phyloP scores from a whole-genome alignment of 2,888 invertebrate species.

The Bombylius discolor region DNA sequence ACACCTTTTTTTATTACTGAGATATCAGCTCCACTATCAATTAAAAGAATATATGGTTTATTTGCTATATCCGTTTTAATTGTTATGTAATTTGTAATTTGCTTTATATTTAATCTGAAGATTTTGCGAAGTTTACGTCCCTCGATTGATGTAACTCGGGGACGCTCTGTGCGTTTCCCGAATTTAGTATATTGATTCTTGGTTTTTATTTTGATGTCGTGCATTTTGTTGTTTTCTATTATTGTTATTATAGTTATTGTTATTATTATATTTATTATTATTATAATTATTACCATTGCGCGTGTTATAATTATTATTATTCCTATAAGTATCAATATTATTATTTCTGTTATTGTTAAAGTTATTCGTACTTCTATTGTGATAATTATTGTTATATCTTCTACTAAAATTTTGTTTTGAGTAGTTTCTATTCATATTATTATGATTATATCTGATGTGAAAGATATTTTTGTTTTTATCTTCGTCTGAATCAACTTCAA shows the following conservation, averaged over 20 bases:
- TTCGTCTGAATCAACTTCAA: no score
- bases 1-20: not conserved
- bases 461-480: no score
- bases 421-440: not conserved
- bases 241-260: not conserved
- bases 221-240: not conserved
- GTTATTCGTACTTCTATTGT: not conserved
- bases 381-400: not conserved
- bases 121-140: not conserved
- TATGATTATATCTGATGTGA: not conserved
- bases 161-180: no score
- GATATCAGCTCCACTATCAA: not conserved
- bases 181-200: not conserved
- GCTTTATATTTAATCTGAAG: not conserved
- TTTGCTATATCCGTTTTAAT: no score
- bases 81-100: not conserved
- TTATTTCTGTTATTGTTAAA: not conserved
- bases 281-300: no score
- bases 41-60: not conserved
- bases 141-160: not conserved
- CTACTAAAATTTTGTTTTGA: not conserved
- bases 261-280: not conserved
- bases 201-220: not conserved
- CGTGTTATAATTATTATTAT: not conserved
- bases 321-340: not conserved